phyloP scores from a whole-genome alignment of 2,113 vertebrate species.

The Desmodus rotundus region DNA sequence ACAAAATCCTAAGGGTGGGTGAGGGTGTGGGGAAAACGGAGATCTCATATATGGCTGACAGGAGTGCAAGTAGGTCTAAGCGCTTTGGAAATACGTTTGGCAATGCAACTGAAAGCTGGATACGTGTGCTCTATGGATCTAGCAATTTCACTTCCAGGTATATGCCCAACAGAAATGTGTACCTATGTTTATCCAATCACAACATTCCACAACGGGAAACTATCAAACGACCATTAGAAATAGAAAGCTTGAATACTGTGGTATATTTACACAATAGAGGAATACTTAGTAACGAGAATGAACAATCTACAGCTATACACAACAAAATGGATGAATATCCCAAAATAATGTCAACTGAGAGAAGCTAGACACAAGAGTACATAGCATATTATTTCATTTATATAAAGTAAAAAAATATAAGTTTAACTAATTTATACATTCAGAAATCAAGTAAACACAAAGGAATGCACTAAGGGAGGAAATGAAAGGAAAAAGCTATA shows the following conservation, averaged over 20 bases:
- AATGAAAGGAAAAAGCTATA: not conserved
- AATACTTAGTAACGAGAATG: not conserved
- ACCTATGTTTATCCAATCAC: not conserved
- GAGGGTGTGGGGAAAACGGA: not conserved
- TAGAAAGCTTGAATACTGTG: not conserved
- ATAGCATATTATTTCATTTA: too few relatives aligned
- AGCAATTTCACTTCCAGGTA: not conserved
- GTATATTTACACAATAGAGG: not conserved
- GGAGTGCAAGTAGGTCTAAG: too few relatives aligned
- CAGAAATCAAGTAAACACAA: not conserved
- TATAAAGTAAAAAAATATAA: not conserved
- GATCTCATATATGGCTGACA: not conserved
- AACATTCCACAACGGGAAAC: not conserved
- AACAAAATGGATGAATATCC: not conserved
- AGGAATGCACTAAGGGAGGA: not conserved
- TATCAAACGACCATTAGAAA: not conserved
- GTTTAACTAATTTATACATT: not conserved
- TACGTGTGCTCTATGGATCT: not conserved
- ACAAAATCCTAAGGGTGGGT: not conserved
- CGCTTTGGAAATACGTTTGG: not conserved
- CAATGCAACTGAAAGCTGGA: not conserved
- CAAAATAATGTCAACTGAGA: not conserved
- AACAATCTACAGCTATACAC: not conserved
- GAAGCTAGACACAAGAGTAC: not conserved
- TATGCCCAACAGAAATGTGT: not conserved